A percentile compares a stretch with the other conserved stretches of the same genome.
These are phyloP conservation scores for Falcunculus frontatus DNA, from an alignment of 2,113 vertebrate genomes.

Conservation along the genomic window DNA sequence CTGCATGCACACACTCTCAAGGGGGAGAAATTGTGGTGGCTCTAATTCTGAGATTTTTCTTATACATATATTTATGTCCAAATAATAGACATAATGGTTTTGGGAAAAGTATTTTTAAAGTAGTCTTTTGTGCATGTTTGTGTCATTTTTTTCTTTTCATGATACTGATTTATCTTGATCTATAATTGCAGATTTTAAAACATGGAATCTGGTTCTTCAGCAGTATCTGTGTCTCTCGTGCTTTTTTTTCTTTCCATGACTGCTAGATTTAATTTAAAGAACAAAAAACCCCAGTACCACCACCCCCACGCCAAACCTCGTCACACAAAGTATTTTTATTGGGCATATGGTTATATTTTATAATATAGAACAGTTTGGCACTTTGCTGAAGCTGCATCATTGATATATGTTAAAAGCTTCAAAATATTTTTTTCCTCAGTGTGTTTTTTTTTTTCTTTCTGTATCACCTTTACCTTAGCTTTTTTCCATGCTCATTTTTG, in stretches of 20 bases:
- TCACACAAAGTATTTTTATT: not conserved
- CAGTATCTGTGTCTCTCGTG: not conserved
- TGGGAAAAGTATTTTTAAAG: not conserved
- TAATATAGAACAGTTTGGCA: not conserved
- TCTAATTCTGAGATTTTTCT: not conserved
- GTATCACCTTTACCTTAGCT: not conserved
- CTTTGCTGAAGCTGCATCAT: not conserved
- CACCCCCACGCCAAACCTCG: not conserved
- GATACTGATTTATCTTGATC: not conserved
- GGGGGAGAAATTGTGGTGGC: not conserved
- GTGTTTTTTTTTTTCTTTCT: not conserved
- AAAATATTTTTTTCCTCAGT: not conserved
- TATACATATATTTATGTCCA: fast-evolving
- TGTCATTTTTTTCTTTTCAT: not conserved
- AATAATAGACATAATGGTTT: not conserved
- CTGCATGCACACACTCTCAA: not conserved
- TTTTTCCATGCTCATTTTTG: not conserved
- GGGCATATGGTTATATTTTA: not conserved
- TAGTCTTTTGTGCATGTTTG: not conserved
- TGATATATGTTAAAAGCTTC: not conserved
- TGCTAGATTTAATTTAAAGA: constrained; percentile 12
- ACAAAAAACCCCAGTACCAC: not conserved
- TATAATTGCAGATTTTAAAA: not conserved
- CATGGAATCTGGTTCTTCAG: not conserved
- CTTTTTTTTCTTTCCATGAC: not conserved